These are phyloP conservation scores for Tetrax tetrax DNA, from an alignment of 2,113 vertebrate genomes.

Conservation along the genomic window DNA sequence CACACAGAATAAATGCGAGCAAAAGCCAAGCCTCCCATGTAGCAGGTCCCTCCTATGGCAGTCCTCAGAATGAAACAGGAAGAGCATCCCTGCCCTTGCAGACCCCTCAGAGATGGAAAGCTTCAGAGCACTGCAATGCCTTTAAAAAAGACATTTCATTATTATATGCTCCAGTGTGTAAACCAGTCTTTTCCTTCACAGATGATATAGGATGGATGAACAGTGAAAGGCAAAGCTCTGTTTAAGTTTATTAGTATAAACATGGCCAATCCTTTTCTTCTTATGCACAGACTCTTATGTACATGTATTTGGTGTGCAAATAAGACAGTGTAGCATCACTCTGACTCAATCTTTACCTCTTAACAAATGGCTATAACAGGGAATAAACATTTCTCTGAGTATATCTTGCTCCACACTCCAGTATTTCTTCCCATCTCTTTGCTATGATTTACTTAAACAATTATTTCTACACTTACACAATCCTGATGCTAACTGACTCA, in stretches of 20 bases:
- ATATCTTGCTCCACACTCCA: not conserved
- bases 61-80: not conserved
- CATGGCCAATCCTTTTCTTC: not conserved
- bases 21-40: not conserved
- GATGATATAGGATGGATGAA: not conserved
- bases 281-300: not conserved
- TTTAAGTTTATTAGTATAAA: not conserved
- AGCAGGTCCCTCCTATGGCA: not conserved
- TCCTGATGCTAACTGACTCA: slow-evolving; percentile 30
- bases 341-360: not conserved
- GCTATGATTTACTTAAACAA: slow-evolving; percentile 28
- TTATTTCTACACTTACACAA: slow-evolving; percentile 38
- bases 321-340: not conserved
- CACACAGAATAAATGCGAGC: not conserved
- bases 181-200: not conserved
- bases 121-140: not conserved
- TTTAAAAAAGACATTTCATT: not conserved
- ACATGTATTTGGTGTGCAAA: not conserved
- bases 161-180: not conserved
- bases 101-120: not conserved
- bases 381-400: not conserved
- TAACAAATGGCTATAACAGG: not conserved
- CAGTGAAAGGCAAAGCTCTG: not conserved
- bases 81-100: not conserved
- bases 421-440: not conserved